phyloP scores from a whole-genome alignment of 2,113 vertebrate genomes.

The Strix aluco region DNA sequence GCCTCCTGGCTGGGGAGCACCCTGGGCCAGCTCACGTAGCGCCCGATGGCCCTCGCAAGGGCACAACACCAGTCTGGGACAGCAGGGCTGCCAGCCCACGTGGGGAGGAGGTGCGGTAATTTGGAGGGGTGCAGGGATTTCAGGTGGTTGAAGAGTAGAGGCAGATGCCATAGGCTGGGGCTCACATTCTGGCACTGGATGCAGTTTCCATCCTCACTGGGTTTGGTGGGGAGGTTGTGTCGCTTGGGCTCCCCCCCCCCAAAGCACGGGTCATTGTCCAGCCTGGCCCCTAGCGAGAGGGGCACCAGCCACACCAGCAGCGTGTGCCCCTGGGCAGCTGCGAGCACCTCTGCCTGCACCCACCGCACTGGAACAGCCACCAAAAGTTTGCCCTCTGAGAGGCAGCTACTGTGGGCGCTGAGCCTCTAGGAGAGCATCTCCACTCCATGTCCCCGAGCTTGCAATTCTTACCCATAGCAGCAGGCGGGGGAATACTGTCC shows the following conservation, averaged over 20 bases:
- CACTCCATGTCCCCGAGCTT: rapidly evolving
- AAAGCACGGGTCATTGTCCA: background rate
- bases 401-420: rapidly evolving
- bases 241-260: rapidly evolving
- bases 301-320: background rate
- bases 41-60: background rate
- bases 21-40: rapidly evolving
- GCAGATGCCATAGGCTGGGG: background rate
- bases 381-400: background rate
- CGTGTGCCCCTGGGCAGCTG: rapidly evolving
- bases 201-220: background rate
- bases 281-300: background rate
- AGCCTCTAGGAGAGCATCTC: background rate
- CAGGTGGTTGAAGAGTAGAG: background rate
- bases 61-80: background rate
- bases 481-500: background rate
- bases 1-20: background rate
- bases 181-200: background rate
- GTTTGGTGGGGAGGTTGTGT: background rate
- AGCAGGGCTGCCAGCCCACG: rapidly evolving
- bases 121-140: background rate
- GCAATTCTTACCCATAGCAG: rapidly evolving
- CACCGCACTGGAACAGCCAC: background rate
- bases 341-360: background rate
- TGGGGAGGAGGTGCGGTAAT: background rate